Evolutionary conservation across 2,113 vertebrate genomes (phyloP), one percentile per base, ranked within the genome.

Genomic region (Lepus americanus): DNA sequence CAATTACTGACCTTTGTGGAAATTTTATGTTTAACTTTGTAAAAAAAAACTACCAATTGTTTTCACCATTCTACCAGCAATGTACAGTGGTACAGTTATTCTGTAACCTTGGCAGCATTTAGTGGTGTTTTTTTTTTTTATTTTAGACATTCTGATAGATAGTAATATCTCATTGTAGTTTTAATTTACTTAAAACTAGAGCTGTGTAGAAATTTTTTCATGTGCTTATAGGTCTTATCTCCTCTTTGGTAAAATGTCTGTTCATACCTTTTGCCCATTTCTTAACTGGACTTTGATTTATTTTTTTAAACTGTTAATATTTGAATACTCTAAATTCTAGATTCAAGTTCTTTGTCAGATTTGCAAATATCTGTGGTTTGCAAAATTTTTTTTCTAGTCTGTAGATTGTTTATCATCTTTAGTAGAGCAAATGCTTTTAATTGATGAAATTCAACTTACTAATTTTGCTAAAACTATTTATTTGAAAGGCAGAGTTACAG

Each of bases 1-100:
- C 27, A 85, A 80, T 39, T 67, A 51, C 16, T 78, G 36, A 87
- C 14, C 61, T 44, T 92, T 89, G 33, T 25, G 25, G 49, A 74
- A 86, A 44, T 3, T 73, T 19, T 17, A 61, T 51, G 33, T 36
- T 33, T 77, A 77, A 61, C 53, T 84, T 80, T 93, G 3, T 74
- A 80, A 72, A 44, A 91, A 92, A 44, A 91, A 89, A 76, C 20
- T 31, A 27, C 29, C 31, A 80, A 76, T 44, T 87, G 74, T 97
- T 87, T 76, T 33, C n/a, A 82, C 33, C 66, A 86, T 81, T 11
- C 22, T 53, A 72, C 19, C 16, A 72, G 49, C 66, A 51, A 66
- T 44, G 36, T 23, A 53, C 64, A 81, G 19, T 44, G 31, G 86
- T 73, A 51, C 44, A 67, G 73, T 79, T 90, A 44, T 55, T 80